These are phyloP conservation scores for Crax fasciolata DNA, from an alignment of 2,797 vertebrate species.

Conservation along the genomic window DNA sequence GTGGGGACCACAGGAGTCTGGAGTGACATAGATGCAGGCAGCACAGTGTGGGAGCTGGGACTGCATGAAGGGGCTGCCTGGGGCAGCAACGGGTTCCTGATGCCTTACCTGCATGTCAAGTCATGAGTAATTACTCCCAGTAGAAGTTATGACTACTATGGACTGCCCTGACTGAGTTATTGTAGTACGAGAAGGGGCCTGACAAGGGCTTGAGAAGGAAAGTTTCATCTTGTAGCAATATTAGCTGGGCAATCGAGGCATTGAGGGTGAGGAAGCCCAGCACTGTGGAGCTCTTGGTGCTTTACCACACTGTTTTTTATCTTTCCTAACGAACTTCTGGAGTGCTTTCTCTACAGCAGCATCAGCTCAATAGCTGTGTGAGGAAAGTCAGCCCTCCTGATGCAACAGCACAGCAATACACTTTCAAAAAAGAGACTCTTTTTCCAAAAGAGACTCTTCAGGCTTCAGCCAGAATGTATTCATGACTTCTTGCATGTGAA, in stretches of 20 bases:
- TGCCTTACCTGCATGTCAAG: fast-evolving
- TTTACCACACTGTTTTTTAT: constrained; percentile 35
- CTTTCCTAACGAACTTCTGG: constrained; percentile 70
- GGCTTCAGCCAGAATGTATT: background rate
- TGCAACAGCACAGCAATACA: constrained; percentile 40
- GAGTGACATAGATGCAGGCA: background rate
- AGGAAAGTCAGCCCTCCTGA: constrained; percentile 49
- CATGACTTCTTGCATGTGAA: background rate
- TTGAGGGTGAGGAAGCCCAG: constrained; percentile 7
- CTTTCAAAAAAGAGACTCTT: constrained; percentile 52
- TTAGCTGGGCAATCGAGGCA: background rate
- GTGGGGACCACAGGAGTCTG: fast-evolving
- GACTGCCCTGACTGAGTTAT: background rate
- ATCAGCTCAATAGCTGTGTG: constrained; percentile 43
- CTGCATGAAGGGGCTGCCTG: fast-evolving
- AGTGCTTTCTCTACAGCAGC: constrained; percentile 54
- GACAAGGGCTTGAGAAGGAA: background rate
- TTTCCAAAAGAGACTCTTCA: constrained; percentile 52
- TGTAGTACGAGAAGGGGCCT: background rate
- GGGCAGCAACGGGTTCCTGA: background rate
- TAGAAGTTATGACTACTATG: background rate
- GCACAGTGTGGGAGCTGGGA: fast-evolving
- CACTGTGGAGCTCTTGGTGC: background rate
- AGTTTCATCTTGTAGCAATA: background rate
- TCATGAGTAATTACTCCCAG: background rate